Conservation (phyloP, 2,113 vertebrate genomes). For the Calyptomena viridis region DNA sequence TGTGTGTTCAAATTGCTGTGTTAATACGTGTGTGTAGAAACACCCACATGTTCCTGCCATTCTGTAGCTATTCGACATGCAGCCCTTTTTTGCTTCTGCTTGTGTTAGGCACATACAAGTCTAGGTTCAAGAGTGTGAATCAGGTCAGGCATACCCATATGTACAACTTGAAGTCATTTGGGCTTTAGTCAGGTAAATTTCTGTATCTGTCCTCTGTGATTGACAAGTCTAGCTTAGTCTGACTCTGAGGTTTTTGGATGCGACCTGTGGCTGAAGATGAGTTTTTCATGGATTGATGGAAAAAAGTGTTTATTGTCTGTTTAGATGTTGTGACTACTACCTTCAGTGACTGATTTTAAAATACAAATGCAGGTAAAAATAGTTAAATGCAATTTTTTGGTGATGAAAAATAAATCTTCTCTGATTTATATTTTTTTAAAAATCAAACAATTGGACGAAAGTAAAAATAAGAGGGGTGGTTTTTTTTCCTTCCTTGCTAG, state of each 20-base stretch:
- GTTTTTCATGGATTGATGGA: background rate
- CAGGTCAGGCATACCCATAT: background rate
- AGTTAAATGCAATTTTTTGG: background rate
- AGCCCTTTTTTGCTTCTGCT: background rate
- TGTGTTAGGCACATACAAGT: background rate
- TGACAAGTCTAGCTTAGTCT: background rate
- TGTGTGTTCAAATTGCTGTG: background rate
- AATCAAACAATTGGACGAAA: background rate
- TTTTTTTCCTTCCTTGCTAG: conserved; percentile 63
- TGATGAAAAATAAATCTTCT: background rate
- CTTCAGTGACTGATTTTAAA: background rate
- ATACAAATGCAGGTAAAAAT: background rate
- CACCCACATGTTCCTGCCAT: background rate
- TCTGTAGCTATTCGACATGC: background rate
- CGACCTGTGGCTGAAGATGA: background rate
- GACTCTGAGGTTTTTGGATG: background rate
- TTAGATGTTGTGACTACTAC: background rate
- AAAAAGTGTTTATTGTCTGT: background rate
- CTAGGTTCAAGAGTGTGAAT: background rate
- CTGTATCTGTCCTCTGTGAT: background rate
- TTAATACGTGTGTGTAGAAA: background rate
- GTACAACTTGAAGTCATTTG: background rate
- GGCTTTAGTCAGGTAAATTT: background rate
- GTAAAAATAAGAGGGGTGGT: background rate
- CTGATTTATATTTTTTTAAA: background rate